Evolutionary conservation across 2,888 invertebrate species (phyloP).

Genomic region (Eucera pruinosa): DNA sequence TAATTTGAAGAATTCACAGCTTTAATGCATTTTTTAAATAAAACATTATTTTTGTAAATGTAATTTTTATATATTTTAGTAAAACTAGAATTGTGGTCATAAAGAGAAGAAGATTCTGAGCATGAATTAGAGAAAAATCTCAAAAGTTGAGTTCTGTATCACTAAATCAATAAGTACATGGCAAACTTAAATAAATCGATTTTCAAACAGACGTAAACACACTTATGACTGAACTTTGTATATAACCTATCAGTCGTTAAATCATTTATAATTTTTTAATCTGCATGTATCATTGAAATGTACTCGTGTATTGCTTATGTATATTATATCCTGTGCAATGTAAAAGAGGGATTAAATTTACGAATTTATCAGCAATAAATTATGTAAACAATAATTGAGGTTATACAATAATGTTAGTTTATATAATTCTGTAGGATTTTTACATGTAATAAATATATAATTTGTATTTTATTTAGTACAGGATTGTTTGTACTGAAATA

Average conservation of each 20-base stretch:
- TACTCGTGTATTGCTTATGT: neutral
- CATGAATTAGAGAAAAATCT: neutral
- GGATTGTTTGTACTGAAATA: neutral
- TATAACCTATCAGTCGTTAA: slow-evolving; percentile 27
- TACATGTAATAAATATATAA: neutral
- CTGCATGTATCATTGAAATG: neutral
- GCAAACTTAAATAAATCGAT: neutral
- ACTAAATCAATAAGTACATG: neutral
- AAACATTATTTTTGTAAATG: neutral
- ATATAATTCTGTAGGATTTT: neutral
- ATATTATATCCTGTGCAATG: neutral
- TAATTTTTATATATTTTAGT: neutral
- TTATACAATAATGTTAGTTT: slow-evolving; percentile 20
- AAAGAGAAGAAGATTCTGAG: neutral
- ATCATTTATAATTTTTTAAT: neutral
- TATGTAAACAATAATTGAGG: neutral
- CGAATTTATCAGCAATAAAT: neutral
- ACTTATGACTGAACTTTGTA: neutral
- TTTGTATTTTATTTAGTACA: neutral
- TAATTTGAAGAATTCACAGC: neutral
- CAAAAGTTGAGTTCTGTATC: neutral
- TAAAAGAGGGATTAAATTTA: neutral
- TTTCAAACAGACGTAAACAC: neutral
- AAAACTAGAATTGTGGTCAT: neutral
- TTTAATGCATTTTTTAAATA: neutral